Base-by-base conservation (phyloP, 35 echinoderm and acorn worm species). In the Apostichopus parvimensis region DNA sequence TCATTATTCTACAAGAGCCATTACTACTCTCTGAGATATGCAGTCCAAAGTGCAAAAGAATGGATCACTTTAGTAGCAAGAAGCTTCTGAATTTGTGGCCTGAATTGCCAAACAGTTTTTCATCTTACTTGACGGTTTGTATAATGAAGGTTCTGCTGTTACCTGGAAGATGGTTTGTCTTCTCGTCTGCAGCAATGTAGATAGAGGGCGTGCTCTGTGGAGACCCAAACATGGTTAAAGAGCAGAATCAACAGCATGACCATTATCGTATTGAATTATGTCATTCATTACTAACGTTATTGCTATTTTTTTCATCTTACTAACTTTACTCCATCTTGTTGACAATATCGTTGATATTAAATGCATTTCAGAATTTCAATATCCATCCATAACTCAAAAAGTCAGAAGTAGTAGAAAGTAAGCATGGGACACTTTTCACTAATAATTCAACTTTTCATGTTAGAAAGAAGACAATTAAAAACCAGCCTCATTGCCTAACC, bases 381-480 rank as follows among this genome's bases (percentile, higher is more conserved):
- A 75, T 75, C 71, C 71, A 75, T 75, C 71, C 71, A 75, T 22
- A 75, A 18, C 15, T 75, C 34, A 20, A 7, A 75, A 20, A 18
- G 71, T 75, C 71, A 18, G 7, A 75, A 18, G 58, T 61, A 8
- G 12, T 9, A 61, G 58, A 12, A 9, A 61, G 12, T 61, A 75
- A 75, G 71, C 71, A 75, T 75, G 71, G 14, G 58, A 61, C 17
- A 7, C 64, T 68, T 22, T 14, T 75, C n/a, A 18, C 71, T 75
- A 75, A 75, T 75, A 75, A 72, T 72, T 88, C 86, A 72, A 73
- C 20, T 66, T 66, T 73, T 73, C 64, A 73, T 88, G 86, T 88
- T 72, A 88, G 86, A 71, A 71, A 72, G 86, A 73, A 73, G 86
- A 88, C 86, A 72, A 72, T 45, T 52, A 88, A 25, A 73, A 53